These are phyloP conservation scores for Frieseomelitta varia DNA, from an alignment of 1,140 invertebrate species.

Conservation along the genomic window DNA sequence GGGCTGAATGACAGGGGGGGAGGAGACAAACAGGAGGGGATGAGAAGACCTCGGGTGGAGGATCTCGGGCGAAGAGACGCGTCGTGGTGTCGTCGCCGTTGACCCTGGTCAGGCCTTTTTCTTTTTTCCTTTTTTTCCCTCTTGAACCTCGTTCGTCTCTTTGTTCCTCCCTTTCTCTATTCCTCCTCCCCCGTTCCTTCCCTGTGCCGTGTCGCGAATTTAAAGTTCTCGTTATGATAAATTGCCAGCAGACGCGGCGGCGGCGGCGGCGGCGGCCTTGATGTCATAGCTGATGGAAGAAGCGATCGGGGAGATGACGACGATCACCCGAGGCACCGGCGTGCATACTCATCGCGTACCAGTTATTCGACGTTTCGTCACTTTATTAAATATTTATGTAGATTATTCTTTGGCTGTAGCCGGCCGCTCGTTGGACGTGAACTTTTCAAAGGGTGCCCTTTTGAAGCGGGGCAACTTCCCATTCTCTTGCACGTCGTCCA, in stretches of 20 bases:
- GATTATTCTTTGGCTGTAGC: constrained; percentile 17
- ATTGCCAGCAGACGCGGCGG: constrained; percentile 7
- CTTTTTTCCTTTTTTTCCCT: constrained; percentile 3
- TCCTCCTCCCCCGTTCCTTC: neutral
- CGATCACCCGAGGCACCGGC: constrained; percentile 17
- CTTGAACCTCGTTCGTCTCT: neutral
- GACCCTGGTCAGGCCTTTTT: constrained; percentile 62
- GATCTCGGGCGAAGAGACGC: constrained; percentile 34
- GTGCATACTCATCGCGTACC: constrained; percentile 1
- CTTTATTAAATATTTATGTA: constrained; percentile 36
- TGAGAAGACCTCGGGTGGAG: constrained; percentile 19
- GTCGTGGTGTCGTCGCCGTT: constrained; percentile 33
- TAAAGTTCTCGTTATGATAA: constrained; percentile 46
- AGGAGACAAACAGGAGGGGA: constrained; percentile 30
- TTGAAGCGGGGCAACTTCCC: neutral
- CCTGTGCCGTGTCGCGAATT: constrained; percentile 9
- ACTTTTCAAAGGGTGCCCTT: constrained; percentile 20
- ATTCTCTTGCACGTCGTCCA: neutral
- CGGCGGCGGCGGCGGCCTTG: constrained; percentile 48
- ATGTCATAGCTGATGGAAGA: constrained; percentile 54
- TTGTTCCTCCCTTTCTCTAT: too few species aligned
- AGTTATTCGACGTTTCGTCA: constrained; percentile 9
- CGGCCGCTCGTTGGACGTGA: neutral
- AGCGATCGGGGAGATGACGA: constrained; percentile 35
- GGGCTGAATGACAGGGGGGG: constrained; percentile 2